Evolutionary conservation across 2,888 invertebrate species (phyloP).

Genomic region (Melanophora roralis): DNA sequence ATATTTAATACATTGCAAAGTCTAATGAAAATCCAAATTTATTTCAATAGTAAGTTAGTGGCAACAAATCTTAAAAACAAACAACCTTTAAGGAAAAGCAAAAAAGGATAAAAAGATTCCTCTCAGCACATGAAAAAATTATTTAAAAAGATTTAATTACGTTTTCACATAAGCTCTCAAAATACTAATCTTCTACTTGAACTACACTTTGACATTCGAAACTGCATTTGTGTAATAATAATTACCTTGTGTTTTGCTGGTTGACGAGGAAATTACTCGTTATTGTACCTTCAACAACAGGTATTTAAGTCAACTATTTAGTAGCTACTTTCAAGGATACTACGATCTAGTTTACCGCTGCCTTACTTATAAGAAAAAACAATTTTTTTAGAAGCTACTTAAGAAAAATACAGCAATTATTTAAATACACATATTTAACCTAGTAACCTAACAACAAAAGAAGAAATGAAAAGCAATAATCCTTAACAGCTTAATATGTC

Average conservation of each 20-base stretch:
- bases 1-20: too few species aligned
- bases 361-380: background rate
- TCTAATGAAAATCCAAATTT: too few species aligned
- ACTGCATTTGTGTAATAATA: background rate
- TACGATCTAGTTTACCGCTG: background rate
- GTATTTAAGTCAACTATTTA: background rate
- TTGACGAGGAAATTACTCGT: slow-evolving; percentile 10
- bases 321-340: slow-evolving; percentile 28
- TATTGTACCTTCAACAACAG: background rate
- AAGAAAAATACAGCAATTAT: slow-evolving; percentile 17
- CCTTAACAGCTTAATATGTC: slow-evolving; percentile 2
- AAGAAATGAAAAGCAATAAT: background rate
- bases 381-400: slow-evolving; percentile 23
- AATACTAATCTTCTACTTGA: background rate
- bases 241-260: background rate
- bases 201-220: slow-evolving; percentile 37
- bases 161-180: too few species aligned
- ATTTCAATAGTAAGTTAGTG: too few species aligned
- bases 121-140: too few species aligned
- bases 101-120: too few species aligned
- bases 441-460: slow-evolving; percentile 42
- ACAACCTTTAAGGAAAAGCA: too few species aligned
- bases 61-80: too few species aligned
- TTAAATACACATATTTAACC: slow-evolving; percentile 53
- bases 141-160: too few species aligned